Conservation (phyloP, 2,113 vertebrate species). For the Ptychochromis oligacanthus region DNA sequence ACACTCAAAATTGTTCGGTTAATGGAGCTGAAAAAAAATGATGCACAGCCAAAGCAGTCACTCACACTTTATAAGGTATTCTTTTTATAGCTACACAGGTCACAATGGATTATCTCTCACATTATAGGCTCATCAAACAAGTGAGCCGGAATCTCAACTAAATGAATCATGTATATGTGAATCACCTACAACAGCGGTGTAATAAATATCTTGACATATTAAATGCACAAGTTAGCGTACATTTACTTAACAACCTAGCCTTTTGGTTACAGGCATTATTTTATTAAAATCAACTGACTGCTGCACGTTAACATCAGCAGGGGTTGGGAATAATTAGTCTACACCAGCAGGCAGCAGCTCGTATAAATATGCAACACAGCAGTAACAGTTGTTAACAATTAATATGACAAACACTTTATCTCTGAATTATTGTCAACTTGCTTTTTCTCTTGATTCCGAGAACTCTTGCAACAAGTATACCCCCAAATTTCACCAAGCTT, state of each 20-base stretch:
- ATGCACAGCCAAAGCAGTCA: neutral
- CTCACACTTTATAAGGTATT: neutral
- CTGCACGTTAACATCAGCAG: conserved; percentile 4
- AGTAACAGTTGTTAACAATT: conserved; percentile 8
- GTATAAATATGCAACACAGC: conserved; percentile 16
- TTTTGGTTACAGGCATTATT: neutral
- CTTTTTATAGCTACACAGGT: neutral
- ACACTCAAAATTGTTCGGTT: neutral
- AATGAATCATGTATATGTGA: neutral
- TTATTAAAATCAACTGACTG: neutral
- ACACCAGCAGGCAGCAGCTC: conserved; percentile 20
- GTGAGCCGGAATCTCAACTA: neutral
- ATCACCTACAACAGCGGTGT: neutral
- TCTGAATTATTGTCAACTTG: conserved; percentile 2
- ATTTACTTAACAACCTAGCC: neutral
- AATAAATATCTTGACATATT: conserved; percentile 1
- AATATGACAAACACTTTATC: conserved; percentile 9
- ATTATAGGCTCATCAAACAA: neutral
- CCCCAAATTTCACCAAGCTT: neutral
- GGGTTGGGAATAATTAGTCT: conserved; percentile 22
- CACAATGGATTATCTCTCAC: neutral
- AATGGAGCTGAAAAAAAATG: neutral
- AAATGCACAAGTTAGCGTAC: neutral
- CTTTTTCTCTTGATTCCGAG: neutral
- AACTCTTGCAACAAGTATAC: neutral